Percentiles rank a stretch among this genome's conserved stretches.
Conservation (phyloP, 2,888 invertebrate species). For the Lasioglossum leucozonium region DNA sequence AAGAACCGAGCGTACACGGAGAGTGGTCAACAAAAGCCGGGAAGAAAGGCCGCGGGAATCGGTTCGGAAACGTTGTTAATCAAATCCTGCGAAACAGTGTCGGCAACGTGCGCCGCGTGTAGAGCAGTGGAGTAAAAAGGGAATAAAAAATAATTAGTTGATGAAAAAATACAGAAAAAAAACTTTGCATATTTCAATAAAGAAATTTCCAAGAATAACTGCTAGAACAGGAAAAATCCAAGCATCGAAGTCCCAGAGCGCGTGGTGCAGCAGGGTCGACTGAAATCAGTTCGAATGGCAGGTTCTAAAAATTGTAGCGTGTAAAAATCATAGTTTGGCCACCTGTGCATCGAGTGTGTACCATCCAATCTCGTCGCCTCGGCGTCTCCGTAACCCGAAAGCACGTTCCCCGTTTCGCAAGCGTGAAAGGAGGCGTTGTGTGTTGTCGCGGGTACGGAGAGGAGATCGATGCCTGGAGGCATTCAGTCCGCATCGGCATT, state of each 20-base stretch:
- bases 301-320: background rate
- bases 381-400: background rate
- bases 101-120: background rate
- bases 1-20: background rate
- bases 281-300: background rate
- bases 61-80: background rate
- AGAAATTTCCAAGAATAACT: background rate
- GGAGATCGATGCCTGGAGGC: constrained; percentile 16
- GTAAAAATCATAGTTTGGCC: background rate
- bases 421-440: background rate
- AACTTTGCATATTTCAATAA: background rate
- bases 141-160: background rate
- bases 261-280: background rate
- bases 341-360: background rate
- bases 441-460: background rate
- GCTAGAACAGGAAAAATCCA: background rate
- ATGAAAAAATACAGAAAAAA: background rate
- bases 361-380: background rate
- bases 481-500: constrained; percentile 10
- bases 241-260: background rate
- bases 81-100: background rate
- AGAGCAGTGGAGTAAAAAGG: background rate
- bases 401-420: background rate
- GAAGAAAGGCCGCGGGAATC: background rate
- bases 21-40: background rate